phyloP scores from a whole-genome alignment of 1,140 invertebrate species.

The Antheraea pernyi region DNA sequence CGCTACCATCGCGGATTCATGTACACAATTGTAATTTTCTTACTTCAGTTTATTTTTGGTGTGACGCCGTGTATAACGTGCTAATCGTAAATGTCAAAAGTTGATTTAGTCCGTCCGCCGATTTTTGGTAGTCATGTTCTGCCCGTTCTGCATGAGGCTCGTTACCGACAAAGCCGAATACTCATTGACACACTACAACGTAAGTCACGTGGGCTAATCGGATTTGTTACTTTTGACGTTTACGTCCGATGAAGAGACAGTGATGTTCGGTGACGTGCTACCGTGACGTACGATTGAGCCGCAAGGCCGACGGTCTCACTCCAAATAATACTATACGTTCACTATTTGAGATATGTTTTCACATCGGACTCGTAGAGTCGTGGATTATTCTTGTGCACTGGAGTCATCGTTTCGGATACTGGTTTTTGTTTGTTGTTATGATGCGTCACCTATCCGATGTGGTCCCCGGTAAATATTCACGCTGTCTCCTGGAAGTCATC shows the following conservation, averaged over 20 bases:
- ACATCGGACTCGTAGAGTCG: background rate
- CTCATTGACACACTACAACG: constrained; percentile 60
- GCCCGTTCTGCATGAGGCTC: constrained; percentile 55
- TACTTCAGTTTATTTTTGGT: constrained; percentile 72
- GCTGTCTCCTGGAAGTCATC: no score
- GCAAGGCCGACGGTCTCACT: background rate
- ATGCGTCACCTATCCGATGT: background rate
- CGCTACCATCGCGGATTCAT: constrained; percentile 61
- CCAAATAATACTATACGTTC: constrained; percentile 7
- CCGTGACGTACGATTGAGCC: constrained; percentile 18
- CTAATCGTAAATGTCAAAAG: constrained; percentile 71
- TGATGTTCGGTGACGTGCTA: constrained; percentile 43
- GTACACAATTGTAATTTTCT: constrained; percentile 74
- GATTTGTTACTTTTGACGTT: constrained; percentile 65
- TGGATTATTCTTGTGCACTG: constrained; percentile 22
- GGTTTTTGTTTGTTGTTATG: constrained; percentile 1
- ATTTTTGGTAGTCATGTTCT: constrained; percentile 44
- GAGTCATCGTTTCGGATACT: constrained; percentile 17
- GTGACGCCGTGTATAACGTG: constrained; percentile 65
- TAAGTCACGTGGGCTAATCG: constrained; percentile 57
- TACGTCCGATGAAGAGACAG: constrained; percentile 50
- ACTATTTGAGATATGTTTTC: background rate
- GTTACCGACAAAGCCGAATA: constrained; percentile 62
- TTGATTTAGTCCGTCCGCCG: constrained; percentile 41
- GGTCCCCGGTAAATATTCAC: no score